Evolutionary conservation across 2,888 invertebrate genomes (phyloP), one percentile per base, ranked within the genome.

Genomic region (Plebejus melissa): DNA sequence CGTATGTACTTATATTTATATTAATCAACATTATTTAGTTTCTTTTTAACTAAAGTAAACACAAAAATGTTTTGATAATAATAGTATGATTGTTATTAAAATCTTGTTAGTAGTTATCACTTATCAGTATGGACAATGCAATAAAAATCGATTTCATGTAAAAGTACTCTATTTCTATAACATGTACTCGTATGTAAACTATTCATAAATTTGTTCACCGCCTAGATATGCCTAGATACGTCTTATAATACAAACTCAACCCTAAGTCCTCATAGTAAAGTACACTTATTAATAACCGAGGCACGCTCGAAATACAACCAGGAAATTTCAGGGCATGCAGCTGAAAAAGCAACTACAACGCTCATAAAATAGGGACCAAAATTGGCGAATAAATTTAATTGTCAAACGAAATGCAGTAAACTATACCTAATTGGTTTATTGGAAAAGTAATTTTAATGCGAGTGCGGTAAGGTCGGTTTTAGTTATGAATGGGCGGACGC

Each of bases 401-500:
- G 76, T 75, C 74, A 77, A 76, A 74, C 74, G 77, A 79, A 79
- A 78, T 80, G 81, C 79, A 80, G 78, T 79, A 77, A 69, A 77
- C 69, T 71, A 71, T 77, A 75, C 74, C 74, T 76, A 38, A 77
- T 70, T 9, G n/a, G 32, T 36, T 6, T 36, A 76, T 74, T 32
- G 50, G 54, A 79, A 74, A 80, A 75, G 79, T 76, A 69, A 75
- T 77, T 75, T 76, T 80, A 74, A 76, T 13, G 0, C 0, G 11
- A 16, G 74, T 6, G 22, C 50, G 22, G 75, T 80, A 80, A 76
- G 76, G 81, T 80, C 74, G 70, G 65, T 76, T 79, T 78, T 81
- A 36, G 78, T 70, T 72, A 75, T 77, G 70, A 36, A 38, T 38
- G 7, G 16, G 13, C 2, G 54, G 74, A 74, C 90, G 92, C 91